Conservation (phyloP, 1,140 invertebrate genomes). For the Hyphantria cunea region DNA sequence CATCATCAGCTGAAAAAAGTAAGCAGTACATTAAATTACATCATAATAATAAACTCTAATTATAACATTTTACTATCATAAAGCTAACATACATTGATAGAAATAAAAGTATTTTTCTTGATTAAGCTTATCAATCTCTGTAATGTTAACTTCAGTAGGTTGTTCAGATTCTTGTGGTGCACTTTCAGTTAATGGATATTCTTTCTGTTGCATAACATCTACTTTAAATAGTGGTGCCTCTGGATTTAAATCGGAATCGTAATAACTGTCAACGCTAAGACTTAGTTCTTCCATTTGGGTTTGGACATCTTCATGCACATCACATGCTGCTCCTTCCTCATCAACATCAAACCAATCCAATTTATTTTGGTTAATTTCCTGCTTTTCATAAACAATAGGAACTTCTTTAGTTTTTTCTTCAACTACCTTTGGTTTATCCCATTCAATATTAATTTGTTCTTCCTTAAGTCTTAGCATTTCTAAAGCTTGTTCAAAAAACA, state of each 20-base stretch:
- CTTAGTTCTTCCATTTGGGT: conserved; percentile 54
- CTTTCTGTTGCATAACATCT: conserved; percentile 43
- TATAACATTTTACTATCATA: too few relatives aligned
- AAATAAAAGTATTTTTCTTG: conserved; percentile 89
- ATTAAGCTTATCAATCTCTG: conserved; percentile 66
- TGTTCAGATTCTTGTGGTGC: conserved; percentile 33
- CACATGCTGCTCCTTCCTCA: conserved; percentile 59
- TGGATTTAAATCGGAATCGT: conserved; percentile 57
- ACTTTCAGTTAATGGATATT: conserved; percentile 55
- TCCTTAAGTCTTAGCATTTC: conserved; percentile 61
- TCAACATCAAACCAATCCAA: conserved; percentile 74
- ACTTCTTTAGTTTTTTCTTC: conserved; percentile 30
- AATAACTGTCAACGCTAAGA: conserved; percentile 25
- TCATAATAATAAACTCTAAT: background rate
- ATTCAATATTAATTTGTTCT: conserved; percentile 48
- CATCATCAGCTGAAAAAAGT: conserved; percentile 87
- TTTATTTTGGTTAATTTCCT: conserved; percentile 55
- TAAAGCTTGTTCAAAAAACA: conserved; percentile 92
- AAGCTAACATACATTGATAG: conserved; percentile 93
- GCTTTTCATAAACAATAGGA: conserved; percentile 64
- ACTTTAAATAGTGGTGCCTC: conserved; percentile 53
- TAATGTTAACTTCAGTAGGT: conserved; percentile 31
- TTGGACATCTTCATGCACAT: conserved; percentile 51
- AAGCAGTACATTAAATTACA: conserved; percentile 10
- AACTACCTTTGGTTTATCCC: conserved; percentile 40